Evolutionary conservation across 2,888 invertebrate genomes (phyloP), one percentile per base, ranked within the genome.

Genomic region (Lysandra bellargus): DNA sequence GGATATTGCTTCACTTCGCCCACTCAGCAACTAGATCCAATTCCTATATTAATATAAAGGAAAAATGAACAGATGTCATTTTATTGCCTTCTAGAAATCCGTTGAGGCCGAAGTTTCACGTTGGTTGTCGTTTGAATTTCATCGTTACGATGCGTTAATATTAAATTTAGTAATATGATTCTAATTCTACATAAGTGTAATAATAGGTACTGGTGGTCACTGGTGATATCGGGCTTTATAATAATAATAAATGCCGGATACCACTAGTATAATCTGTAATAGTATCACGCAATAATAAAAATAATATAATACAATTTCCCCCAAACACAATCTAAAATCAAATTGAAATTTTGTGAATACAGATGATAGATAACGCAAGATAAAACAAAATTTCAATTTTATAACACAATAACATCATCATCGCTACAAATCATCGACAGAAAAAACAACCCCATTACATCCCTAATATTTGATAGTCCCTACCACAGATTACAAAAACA

Each of bases 401-500:
- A 77, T 77, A 77, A 78, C 78, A 78, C 81, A 80, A 80, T 81
- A 80, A 81, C 81, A 79, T 80, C 80, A 81, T 81, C 81, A 81
- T 81, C 80, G 76, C 76, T 78, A 81, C 81, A 81, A 81, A 81
- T 81, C 81, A 81, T 80, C 80, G 33, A 53, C 78, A 80, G 40
- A 88, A 88, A 87, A 88, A 88, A 83, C 84, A 85, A 84, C 83
- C 85, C 85, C 82, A 82, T 82, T 78, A 83, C 82, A 81, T 81
- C 84, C 84, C 84, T 81, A 83, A 82, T 80, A 79, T 80, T 81
- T 80, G 79, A 61, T 73, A 79, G 78, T 79, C 84, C 85, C 85
- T 86, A 84, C 79, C 79, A 79, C 87, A 86, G 83, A 85, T 89
- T 88, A 89, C 88, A 91, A 90, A 91, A 92, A 91, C 89, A 88